phyloP scores from a whole-genome alignment of 1,140 invertebrate species.

The Matsumurasca onukii region DNA sequence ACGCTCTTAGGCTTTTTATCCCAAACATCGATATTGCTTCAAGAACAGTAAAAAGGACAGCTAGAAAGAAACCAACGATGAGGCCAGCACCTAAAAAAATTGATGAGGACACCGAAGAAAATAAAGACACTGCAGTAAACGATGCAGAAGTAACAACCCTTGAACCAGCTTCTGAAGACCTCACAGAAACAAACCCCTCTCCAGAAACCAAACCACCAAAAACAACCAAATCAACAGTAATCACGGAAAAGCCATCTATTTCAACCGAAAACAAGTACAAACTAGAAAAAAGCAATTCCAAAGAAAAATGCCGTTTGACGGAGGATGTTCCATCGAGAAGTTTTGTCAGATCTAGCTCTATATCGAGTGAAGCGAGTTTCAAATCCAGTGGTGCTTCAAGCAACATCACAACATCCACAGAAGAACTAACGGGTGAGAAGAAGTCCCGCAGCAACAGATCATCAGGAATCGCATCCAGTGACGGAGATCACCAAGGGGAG shows the following conservation, averaged over 20 bases:
- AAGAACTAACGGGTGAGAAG: conserved; percentile 19
- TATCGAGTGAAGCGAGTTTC: conserved; percentile 23
- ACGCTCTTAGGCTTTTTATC: conserved; percentile 54
- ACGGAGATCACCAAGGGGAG: neutral
- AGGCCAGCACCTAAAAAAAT: conserved; percentile 12
- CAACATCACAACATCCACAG: conserved; percentile 15
- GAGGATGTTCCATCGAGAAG: neutral
- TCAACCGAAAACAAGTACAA: conserved; percentile 4
- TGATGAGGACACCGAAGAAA: conserved; percentile 16
- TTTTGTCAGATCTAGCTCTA: conserved; percentile 18
- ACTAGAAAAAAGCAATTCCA: conserved; percentile 16
- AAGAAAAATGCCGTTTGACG: conserved; percentile 2
- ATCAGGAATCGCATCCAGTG: conserved; percentile 19
- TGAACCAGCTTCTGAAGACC: neutral
- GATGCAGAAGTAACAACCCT: neutral
- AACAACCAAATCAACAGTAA: neutral
- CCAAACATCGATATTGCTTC: conserved; percentile 54
- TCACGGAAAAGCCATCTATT: neutral
- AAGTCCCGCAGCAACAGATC: conserved; percentile 19
- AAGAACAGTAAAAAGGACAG: conserved; percentile 46
- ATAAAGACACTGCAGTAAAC: neutral
- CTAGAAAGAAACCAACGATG: conserved; percentile 48
- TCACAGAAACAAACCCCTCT: neutral
- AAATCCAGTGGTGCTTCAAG: conserved; percentile 22
- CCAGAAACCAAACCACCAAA: neutral